Percentiles rank a stretch among this genome's conserved stretches.
Conservation (phyloP, 2,888 invertebrate species). For the Lasioglossum calceatum region DNA sequence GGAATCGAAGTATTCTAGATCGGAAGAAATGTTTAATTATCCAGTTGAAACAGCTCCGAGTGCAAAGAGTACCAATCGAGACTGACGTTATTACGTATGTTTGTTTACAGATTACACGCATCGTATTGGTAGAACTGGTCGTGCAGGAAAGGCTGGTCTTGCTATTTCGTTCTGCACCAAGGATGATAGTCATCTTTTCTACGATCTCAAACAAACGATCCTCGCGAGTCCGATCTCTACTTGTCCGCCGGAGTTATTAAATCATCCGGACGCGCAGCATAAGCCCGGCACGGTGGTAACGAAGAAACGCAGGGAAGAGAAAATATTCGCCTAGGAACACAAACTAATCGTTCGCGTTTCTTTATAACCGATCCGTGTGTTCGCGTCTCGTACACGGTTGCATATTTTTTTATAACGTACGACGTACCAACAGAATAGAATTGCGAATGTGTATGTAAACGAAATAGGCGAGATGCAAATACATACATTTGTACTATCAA, state of each 20-base stretch:
- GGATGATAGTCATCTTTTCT: conserved; percentile 97
- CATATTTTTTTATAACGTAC: conserved; percentile 41
- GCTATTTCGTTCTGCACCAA: conserved; percentile 99
- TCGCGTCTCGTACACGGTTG: conserved; percentile 9
- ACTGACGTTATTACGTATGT: background rate
- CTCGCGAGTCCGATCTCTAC: conserved; percentile 95
- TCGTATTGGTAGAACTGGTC: conserved; percentile 99
- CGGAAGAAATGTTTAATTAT: no score
- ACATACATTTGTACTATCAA: conserved; percentile 2
- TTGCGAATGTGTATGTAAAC: conserved; percentile 8
- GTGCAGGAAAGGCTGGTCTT: conserved; percentile 98
- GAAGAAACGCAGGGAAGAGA: conserved; percentile 96
- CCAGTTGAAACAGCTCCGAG: no score
- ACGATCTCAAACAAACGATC: conserved; percentile 97
- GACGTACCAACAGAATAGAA: background rate
- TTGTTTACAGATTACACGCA: conserved; percentile 92
- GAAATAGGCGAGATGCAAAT: conserved; percentile 45
- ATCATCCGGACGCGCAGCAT: conserved; percentile 99
- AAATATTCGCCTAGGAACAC: conserved; percentile 93
- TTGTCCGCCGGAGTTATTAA: conserved; percentile 98
- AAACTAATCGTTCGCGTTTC: conserved; percentile 13
- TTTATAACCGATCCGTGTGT: background rate
- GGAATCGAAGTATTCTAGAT: no score
- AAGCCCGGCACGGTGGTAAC: conserved; percentile 98
- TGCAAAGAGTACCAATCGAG: background rate